Conservation (phyloP, 2,888 invertebrate genomes). For the Leptinotarsa juncta region DNA sequence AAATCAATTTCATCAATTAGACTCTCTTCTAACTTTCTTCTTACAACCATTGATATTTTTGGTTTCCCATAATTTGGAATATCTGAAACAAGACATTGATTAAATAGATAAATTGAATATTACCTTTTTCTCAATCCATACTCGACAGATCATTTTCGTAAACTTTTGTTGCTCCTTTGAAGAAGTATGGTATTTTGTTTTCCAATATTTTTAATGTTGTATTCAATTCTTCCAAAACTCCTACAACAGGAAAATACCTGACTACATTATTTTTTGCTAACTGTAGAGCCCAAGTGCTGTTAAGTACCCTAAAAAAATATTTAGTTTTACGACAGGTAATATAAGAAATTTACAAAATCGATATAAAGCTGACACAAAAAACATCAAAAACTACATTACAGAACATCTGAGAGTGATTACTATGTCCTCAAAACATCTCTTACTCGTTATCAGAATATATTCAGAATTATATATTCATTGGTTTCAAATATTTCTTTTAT, state of each 20-base stretch:
- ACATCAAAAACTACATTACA: too few relatives aligned
- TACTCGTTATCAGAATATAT: too few relatives aligned
- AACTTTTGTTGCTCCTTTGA: constrained; percentile 68
- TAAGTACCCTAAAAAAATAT: constrained; percentile 62
- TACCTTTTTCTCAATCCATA: constrained; percentile 33
- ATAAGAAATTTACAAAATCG: neutral
- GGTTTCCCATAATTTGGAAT: constrained; percentile 45
- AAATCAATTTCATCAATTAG: constrained; percentile 70
- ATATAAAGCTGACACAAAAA: too few relatives aligned
- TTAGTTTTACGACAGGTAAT: too few relatives aligned
- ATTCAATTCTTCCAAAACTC: constrained; percentile 71
- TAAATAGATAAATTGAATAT: neutral
- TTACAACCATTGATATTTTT: constrained; percentile 41
- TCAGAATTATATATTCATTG: too few relatives aligned
- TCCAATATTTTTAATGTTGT: constrained; percentile 69
- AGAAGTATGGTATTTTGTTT: constrained; percentile 69
- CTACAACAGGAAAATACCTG: constrained; percentile 71
- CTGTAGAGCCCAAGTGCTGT: constrained; percentile 69
- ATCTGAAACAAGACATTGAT: constrained; percentile 43
- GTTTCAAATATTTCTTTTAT: too few relatives aligned
- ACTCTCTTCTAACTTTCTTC: constrained; percentile 58
- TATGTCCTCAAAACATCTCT: too few relatives aligned
- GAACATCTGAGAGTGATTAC: too few relatives aligned
- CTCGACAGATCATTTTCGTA: constrained; percentile 69
- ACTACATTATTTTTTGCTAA: constrained; percentile 70